Evolutionary conservation across 2,888 invertebrate genomes (phyloP).

Genomic region (Clunio marinus): DNA sequence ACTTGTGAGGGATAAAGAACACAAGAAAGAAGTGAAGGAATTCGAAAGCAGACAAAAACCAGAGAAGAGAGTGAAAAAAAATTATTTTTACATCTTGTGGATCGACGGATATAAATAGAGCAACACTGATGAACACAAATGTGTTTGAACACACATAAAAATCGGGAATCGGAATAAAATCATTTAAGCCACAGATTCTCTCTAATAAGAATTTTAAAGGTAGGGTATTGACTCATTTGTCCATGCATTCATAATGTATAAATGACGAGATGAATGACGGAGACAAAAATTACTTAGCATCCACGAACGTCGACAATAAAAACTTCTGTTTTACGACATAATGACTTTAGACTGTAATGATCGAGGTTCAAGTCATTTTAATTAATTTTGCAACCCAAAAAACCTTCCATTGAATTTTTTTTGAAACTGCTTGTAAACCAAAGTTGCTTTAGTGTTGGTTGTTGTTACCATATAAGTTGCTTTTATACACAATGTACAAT

Average conservation of each 20-base stretch:
- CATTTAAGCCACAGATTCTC: background rate
- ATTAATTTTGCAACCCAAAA: background rate
- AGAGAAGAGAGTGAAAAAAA: conserved; percentile 4
- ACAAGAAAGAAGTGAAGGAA: background rate
- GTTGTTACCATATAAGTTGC: background rate
- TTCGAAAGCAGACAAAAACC: background rate
- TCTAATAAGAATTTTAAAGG: conserved; percentile 11
- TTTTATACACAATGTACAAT: too few relatives aligned
- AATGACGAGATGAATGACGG: too few relatives aligned
- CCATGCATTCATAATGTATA: too few relatives aligned
- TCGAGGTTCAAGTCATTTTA: background rate
- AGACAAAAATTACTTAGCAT: too few relatives aligned
- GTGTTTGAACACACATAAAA: conserved; percentile 19
- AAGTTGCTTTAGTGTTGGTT: background rate
- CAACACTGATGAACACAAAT: background rate
- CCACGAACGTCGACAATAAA: too few relatives aligned
- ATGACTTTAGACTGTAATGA: background rate
- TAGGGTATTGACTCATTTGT: conserved; percentile 24
- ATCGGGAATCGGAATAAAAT: background rate
- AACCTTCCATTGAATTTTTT: background rate
- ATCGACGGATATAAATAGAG: background rate
- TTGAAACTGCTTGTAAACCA: too few relatives aligned
- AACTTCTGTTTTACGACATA: background rate
- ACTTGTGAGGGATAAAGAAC: background rate
- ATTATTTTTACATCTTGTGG: background rate